Conservation (phyloP, 2,113 vertebrate genomes). For the Vicugna pacos region DNA sequence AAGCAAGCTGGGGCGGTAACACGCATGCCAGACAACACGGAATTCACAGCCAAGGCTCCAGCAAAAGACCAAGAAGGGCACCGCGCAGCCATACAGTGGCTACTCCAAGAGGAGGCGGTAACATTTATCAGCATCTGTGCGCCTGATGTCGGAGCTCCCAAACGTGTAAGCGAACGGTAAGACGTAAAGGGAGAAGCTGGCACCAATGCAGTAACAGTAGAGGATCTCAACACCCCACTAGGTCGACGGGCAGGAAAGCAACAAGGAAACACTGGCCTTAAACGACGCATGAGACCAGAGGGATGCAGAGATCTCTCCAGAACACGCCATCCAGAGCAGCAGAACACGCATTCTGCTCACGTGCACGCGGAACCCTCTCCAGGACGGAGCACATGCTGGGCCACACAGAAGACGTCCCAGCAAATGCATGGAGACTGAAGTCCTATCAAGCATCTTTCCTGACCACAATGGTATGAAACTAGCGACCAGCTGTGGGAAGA, state of each 20-base stretch:
- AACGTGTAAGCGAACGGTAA: fast-evolving
- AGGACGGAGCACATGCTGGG: background rate
- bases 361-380: background rate
- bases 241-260: background rate
- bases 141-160: background rate
- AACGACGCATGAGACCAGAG: background rate
- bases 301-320: background rate
- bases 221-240: too few species aligned
- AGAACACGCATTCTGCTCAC: background rate
- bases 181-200: background rate
- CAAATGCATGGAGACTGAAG: background rate
- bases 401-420: background rate
- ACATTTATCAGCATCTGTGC: fast-evolving
- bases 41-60: background rate
- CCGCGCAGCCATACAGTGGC: fast-evolving
- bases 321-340: background rate
- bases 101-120: background rate
- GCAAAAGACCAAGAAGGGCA: background rate
- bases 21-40: background rate
- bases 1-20: background rate
- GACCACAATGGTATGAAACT: background rate
- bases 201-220: too few species aligned
- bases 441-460: background rate
- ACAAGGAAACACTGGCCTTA: background rate
- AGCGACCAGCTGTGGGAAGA: background rate